Base-by-base conservation (phyloP, 2,888 invertebrate genomes). In the Dolichopus griseipennis region DNA sequence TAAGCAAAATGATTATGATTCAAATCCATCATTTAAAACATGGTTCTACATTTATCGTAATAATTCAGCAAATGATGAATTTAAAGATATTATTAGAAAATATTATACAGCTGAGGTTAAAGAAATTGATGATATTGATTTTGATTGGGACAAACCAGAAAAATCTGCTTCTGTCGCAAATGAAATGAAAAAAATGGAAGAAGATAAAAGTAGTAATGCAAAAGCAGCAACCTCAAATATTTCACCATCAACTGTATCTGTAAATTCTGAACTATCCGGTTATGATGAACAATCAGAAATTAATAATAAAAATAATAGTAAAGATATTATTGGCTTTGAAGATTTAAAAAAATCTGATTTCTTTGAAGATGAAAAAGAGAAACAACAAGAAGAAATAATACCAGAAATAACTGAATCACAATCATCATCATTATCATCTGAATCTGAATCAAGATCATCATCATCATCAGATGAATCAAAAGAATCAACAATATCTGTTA, bases 21-120 rank as follows among this genome's bases (percentile, higher is more conserved):
- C 84, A 71, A 81, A 83, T 69, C 88, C 88, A 1, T 86, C 88
- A 72, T 81, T 88, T 71, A 86, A 87, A 75, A 87, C 87, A 73
- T 88, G 85, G 83, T 85, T 88, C 74, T 88, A 88, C 73, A 84
- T 88, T 8, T 88, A 88, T 76, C 86, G 86, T 74, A 88, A 88
- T 73, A 85, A 86, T 74, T 85, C 86, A 0, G 85, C 86, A 4
- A 84, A 85, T 69, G 84, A 87, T 62, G 84, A 85, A 34, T 88
- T 85, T 75, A 86, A 85, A 72, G 82, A 85, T 72, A 78, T 86
- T 65, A 75, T 88, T 4, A 82, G 83, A 76, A 83, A 86, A 66
- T 84, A 84, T 73, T 88, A 88, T 72, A 78, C 84, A 64, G 88
- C 87, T 65, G 86, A 87, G 61, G 87, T 88, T 0, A 84, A 85